Base-by-base conservation (phyloP, 2,113 vertebrate genomes). In the Corythoichthys haematopterus region DNA sequence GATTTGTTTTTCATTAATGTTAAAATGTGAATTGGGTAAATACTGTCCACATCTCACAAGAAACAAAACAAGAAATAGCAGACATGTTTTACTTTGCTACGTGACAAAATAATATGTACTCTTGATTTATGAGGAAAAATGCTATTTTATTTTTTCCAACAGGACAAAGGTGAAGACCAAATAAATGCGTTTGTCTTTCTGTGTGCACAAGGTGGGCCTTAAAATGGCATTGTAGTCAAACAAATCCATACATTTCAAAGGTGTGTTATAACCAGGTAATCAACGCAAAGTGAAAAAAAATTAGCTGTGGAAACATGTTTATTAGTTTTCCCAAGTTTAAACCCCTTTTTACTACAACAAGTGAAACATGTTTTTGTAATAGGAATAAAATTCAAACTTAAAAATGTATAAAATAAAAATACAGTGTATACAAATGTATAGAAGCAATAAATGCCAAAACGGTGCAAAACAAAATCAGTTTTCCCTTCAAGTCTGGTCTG, bases 271-370 rank as follows among this genome's bases (percentile, higher is more conserved):
- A 47, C 43, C 12, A 61, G 45, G 43, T 3, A 3, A 51, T 3
- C 2, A 4, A 28, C 20, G 20, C 1, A 69, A 66, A 36, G 2
- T 8, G 36, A 64, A 38, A 75, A 77, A 35, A 12, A 15, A 3
- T 3, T 35, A 86, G 86, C 92, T 89, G 92, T 94, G 92, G 93
- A 94, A 95, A 96, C 90, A 87, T 28, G 90, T 97, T 98, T 97
- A 96, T 97, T 97, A 6, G 43, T 36, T 84, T 78, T 91, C 92
- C 90, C 91, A 92, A 55, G 94, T 92, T 91, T 94, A 94, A 94
- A 92, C 94, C 92, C 91, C 91, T 91, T 94, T 91, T 85, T 81
- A 93, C 93, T 91, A 94, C 91, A 92, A 92, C 92, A 92, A 94
- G 88, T 93, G 93, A 95, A 94, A 92, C 86, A 93, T 55, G 72